These are phyloP conservation scores for Cyanoderma ruficeps DNA, from an alignment of 2,113 vertebrate species.

Conservation along the genomic window DNA sequence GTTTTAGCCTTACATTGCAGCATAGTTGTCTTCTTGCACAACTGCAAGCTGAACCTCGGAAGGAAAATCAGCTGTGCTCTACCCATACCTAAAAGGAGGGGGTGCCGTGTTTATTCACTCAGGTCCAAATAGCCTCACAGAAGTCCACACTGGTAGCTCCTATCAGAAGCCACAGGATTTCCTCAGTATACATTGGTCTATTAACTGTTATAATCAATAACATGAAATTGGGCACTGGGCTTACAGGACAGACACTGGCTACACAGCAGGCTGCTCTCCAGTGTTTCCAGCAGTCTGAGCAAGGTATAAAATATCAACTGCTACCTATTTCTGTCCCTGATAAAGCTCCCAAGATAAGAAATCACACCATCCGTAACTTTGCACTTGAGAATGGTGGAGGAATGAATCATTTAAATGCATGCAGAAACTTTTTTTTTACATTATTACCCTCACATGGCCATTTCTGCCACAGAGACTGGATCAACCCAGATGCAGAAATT, in stretches of 20 bases:
- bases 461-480: neutral
- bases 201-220: neutral
- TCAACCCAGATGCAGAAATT: neutral
- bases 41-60: neutral
- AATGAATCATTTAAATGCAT: neutral
- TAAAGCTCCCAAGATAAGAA: neutral
- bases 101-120: neutral
- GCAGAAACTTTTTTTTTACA: neutral
- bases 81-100: neutral
- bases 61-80: neutral
- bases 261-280: neutral
- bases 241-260: neutral
- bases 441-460: neutral
- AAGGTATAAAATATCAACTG: neutral
- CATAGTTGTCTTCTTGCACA: neutral
- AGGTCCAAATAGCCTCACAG: neutral
- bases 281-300: neutral
- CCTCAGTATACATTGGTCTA: neutral
- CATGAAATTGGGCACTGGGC: neutral
- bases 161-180: neutral
- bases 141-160: neutral
- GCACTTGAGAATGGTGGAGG: neutral
- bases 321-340: neutral
- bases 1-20: neutral
- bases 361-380: neutral